Evolutionary conservation across 2,113 vertebrate genomes (phyloP).

Genomic region (Colius striatus): DNA sequence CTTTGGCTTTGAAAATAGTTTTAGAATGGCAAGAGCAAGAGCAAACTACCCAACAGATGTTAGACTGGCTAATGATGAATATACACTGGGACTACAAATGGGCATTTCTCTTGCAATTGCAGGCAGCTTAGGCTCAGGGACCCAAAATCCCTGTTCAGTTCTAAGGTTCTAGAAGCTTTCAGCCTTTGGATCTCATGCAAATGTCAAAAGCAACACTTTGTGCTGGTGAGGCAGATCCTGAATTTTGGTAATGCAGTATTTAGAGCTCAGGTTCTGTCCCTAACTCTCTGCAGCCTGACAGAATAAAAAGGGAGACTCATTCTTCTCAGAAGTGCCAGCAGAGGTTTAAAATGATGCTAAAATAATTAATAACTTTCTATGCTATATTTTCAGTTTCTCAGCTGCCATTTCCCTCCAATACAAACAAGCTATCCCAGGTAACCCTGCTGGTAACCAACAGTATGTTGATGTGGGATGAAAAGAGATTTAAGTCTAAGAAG

Average conservation of each 20-base stretch:
- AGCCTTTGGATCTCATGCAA: background rate
- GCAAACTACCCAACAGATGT: background rate
- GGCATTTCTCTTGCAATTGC: background rate
- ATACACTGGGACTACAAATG: background rate
- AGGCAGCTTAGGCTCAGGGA: background rate
- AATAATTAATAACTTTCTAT: background rate
- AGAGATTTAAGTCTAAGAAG: background rate
- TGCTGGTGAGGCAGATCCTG: background rate
- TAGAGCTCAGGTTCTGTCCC: background rate
- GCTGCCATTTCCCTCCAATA: background rate
- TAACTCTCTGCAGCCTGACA: background rate
- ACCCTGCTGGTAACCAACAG: background rate
- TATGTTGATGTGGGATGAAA: background rate
- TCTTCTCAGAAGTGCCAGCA: background rate
- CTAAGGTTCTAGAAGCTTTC: background rate
- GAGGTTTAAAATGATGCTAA: background rate
- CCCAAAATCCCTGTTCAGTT: background rate
- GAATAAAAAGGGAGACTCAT: background rate
- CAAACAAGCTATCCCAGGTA: background rate
- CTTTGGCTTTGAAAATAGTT: background rate
- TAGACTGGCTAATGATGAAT: background rate
- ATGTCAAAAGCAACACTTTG: background rate
- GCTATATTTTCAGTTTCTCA: background rate
- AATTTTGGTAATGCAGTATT: background rate
- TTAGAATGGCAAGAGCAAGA: background rate